A percentile compares a stretch with the other conserved stretches of the same genome.
Conservation (phyloP, 2,888 invertebrate genomes). For the Scaptomyza tumidula region DNA sequence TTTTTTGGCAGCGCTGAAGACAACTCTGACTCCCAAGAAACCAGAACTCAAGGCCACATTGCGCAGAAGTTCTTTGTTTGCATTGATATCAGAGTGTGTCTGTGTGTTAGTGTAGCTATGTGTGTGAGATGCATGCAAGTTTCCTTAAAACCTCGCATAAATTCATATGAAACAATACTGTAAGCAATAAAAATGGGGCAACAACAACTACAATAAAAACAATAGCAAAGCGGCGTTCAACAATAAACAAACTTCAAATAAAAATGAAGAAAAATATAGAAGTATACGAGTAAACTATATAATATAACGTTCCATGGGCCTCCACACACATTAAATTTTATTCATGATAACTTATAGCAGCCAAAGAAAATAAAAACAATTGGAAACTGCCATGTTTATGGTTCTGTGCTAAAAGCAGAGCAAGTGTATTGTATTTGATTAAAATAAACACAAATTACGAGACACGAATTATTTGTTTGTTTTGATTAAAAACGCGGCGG, state of each 20-base stretch:
- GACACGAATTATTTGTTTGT: slow-evolving; percentile 74
- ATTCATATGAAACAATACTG: slow-evolving; percentile 33
- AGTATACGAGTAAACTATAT: slow-evolving; percentile 6
- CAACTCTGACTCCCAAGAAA: slow-evolving; percentile 19
- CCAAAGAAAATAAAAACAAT: slow-evolving; percentile 38
- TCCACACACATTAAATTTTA: slow-evolving; percentile 54
- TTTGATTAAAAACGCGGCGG: slow-evolving; percentile 64
- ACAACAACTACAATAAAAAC: slow-evolving; percentile 3
- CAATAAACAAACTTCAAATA: slow-evolving; percentile 73
- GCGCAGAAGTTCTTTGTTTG: slow-evolving; percentile 22
- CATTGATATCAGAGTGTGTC: slow-evolving; percentile 21
- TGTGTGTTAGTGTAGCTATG: slow-evolving; percentile 29
- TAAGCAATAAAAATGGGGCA: slow-evolving; percentile 57
- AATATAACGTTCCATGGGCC: slow-evolving; percentile 25
- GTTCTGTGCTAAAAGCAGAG: slow-evolving; percentile 10
- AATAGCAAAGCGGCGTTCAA: slow-evolving; percentile 29
- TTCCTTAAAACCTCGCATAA: slow-evolving; percentile 52
- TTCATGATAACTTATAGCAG: slow-evolving; percentile 58
- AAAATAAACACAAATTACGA: slow-evolving; percentile 55
- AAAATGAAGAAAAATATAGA: slow-evolving; percentile 50
- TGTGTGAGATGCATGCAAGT: slow-evolving; percentile 54
- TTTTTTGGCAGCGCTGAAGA: slow-evolving; percentile 47
- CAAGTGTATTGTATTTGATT: slow-evolving; percentile 36
- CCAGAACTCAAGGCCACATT: slow-evolving; percentile 21
- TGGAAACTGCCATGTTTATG: slow-evolving; percentile 8